These are phyloP conservation scores for Ectemnius cavifrons DNA, from an alignment of 2,888 invertebrate genomes.

Conservation along the genomic window DNA sequence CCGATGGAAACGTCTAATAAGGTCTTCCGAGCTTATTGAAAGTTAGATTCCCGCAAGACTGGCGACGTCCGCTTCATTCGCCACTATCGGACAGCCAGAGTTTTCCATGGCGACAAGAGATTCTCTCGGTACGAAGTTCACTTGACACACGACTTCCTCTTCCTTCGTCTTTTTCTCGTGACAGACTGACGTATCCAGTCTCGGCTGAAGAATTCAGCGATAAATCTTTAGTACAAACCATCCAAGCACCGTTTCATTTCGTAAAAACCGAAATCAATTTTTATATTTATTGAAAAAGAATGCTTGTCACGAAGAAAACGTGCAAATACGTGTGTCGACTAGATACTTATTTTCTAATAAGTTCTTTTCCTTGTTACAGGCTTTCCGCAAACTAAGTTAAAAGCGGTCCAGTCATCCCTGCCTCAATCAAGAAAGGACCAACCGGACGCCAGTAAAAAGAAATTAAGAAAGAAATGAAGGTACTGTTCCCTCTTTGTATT, in stretches of 20 bases:
- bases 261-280: background rate
- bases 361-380: slow-evolving; percentile 23
- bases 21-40: slow-evolving; percentile 53
- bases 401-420: slow-evolving; percentile 7
- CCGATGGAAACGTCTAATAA: slow-evolving; percentile 49
- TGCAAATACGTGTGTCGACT: background rate
- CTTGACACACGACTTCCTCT: slow-evolving; percentile 3
- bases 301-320: slow-evolving; percentile 4
- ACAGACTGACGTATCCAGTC: too few species aligned
- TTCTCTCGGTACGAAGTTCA: background rate
- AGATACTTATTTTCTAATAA: slow-evolving; percentile 24
- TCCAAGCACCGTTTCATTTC: too few species aligned
- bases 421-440: slow-evolving; percentile 16
- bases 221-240: too few species aligned
- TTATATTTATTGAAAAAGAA: slow-evolving; percentile 24
- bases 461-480: slow-evolving; percentile 10
- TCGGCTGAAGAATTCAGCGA: too few species aligned
- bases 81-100: background rate
- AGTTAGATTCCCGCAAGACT: slow-evolving; percentile 39
- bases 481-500: background rate
- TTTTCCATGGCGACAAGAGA: background rate
- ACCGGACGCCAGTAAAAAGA: background rate
- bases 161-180: background rate
- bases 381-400: slow-evolving; percentile 30
- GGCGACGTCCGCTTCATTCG: slow-evolving; percentile 1